Evolutionary conservation across 2,888 invertebrate genomes (phyloP), one percentile per base, ranked within the genome.

Genomic region (Oscheius sp.): DNA sequence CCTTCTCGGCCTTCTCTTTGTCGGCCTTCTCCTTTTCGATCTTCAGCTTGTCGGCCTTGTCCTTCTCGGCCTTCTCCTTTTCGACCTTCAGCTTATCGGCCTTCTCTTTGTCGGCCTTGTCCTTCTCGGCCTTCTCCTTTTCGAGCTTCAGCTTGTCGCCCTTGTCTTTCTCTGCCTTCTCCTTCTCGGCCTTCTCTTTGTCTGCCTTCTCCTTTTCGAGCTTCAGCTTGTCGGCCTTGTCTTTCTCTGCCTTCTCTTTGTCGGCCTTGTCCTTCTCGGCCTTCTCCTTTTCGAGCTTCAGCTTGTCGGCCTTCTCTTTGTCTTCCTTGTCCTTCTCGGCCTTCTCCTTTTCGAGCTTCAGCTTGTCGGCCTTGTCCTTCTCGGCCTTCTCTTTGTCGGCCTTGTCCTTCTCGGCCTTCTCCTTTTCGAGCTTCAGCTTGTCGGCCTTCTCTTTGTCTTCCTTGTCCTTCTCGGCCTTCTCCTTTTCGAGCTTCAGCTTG

Each of bases 1-100:
- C 59, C 59, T 59, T 59, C 59, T 59, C 59, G 41, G 59, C 16
- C 59, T 59, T 59, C 59, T 18, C n/a, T 35, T 59, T 59, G 3
- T 59, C 59, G 21, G 35, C 29, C 59, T 59, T 59, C 9, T 29
- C 29, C 41, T 59, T 59, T 6, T 59, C 59, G 35, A 35, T 35
- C 41, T 59, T 59, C 2, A 29, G 29, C 41, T 59, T 59, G 23
- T 55, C 55, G 13, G 55, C 55, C 55, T 55, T 55, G 23, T 55
- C 55, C 23, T 55, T 55, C 55, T 55, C 55, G 55, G 25, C 25
- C 59, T 59, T 41, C n/a, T 18, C 18, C 41, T 59, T 59, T 3
- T 29, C 59, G 35, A 27, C 29, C 35, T 27, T 59, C 29, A 7
- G 7, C 41, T 59, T 59, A 2, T 59, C 59, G n/a, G 59, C 59